Conservation (phyloP, 2,888 invertebrate genomes). For the Drosophila cyrtoloma region DNA sequence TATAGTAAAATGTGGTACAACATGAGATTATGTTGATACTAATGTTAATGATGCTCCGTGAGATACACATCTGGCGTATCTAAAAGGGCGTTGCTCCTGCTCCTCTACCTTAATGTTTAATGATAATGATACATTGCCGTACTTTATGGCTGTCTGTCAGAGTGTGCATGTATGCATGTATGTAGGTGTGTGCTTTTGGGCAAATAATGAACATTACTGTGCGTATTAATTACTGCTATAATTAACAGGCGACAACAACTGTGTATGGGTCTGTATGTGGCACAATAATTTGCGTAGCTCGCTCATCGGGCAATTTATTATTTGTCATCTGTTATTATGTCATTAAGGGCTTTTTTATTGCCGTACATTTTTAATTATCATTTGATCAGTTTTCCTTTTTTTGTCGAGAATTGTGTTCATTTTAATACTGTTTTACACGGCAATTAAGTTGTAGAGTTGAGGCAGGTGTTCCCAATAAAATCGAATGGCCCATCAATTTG, state of each 20-base stretch:
- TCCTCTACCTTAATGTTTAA: constrained; percentile 50
- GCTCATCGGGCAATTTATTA: constrained; percentile 72
- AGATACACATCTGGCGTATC: constrained; percentile 23
- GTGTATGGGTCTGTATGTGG: constrained; percentile 9
- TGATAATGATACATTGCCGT: constrained; percentile 53
- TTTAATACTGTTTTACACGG: constrained; percentile 67
- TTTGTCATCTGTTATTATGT: constrained; percentile 81
- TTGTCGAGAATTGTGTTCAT: constrained; percentile 26
- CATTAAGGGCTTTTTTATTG: constrained; percentile 71
- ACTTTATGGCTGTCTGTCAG: constrained; percentile 26
- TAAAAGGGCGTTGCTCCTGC: constrained; percentile 18
- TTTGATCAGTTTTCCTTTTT: constrained; percentile 64
- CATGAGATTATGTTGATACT: constrained; percentile 64
- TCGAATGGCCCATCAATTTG: constrained; percentile 46
- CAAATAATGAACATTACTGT: constrained; percentile 73
- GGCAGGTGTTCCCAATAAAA: constrained; percentile 45
- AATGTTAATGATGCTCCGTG: constrained; percentile 61
- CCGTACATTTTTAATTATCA: constrained; percentile 74
- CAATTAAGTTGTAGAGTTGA: constrained; percentile 66
- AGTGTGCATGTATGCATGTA: constrained; percentile 4
- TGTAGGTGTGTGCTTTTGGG: constrained; percentile 11
- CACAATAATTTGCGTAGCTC: constrained; percentile 65
- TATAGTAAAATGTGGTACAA: constrained; percentile 26
- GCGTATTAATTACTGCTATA: constrained; percentile 77
- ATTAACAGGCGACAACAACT: constrained; percentile 59